Base-by-base conservation (phyloP, 2,113 vertebrate species). In the Phyllostomus hastatus region DNA sequence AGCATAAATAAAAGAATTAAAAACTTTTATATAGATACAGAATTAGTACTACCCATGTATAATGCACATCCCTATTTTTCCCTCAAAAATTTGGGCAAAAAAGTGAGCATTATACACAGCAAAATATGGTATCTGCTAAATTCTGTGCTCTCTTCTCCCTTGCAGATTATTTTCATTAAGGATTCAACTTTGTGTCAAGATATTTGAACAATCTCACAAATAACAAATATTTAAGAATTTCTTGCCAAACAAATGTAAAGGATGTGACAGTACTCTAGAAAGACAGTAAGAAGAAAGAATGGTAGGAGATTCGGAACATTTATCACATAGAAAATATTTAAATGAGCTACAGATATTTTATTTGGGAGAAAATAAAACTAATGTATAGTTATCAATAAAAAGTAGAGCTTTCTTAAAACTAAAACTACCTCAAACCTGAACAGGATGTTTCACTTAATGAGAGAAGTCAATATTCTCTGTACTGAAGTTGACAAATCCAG, bases 341-440 rank as follows among this genome's bases (percentile, higher is more conserved):
- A 88, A 75, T 80, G 35, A 85, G 35, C 11, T 75, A 70, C 22
- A 31, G 7, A 94, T 92, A 59, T 54, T 54, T 61, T 87, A 85
- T 81, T 81, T 31, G 50, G 75, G 28, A 85, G 69, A 64, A 94
- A 96, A 91, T 64, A 88, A 94, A 95, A 94, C 41, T 46, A 80
- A 75, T 33, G 11, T 87, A 57, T 66, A 82, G 17, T 72, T 50
- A 86, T 41, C 50, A 89, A 48, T 91, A 46, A 95, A 88, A 85
- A 76, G 43, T 41, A 80, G 19, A 76, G 24, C 52, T 88, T 87
- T 83, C 59, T 73, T 72, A 92, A 73, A 83, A 66, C 17, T 17
- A 64, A 11, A 91, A 95, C 54, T 69, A 85, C 17, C 31, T 46
- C 84, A 80, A 79, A 75, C 20, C 43, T 54, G 52, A 80, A 85